A percentile compares a stretch with the other conserved stretches of the same genome.
phyloP scores from a whole-genome alignment of 2,113 vertebrate genomes.

The Salvelinus namaycush region DNA sequence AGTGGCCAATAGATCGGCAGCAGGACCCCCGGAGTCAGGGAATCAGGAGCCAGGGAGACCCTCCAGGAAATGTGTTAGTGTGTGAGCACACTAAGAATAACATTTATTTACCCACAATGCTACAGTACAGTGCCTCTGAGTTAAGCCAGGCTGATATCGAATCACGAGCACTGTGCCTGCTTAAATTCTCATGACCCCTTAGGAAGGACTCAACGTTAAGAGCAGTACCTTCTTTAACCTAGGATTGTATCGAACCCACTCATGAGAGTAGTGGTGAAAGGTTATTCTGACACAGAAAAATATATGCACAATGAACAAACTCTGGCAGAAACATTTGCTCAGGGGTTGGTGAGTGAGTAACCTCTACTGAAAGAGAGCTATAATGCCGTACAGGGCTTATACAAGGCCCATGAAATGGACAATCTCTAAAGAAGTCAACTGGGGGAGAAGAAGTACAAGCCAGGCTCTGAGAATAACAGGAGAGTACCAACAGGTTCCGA shows the following conservation, averaged over 20 bases:
- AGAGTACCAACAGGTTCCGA: too few relatives aligned
- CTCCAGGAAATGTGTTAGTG: slow-evolving; percentile 22
- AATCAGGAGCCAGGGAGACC: slow-evolving; percentile 3
- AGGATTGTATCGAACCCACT: not conserved
- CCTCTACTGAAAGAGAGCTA: not conserved
- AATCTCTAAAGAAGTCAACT: not conserved
- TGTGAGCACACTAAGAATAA: slow-evolving; percentile 12
- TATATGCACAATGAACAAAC: not conserved
- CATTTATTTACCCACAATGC: not conserved
- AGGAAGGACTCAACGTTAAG: not conserved
- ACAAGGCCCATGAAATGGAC: not conserved
- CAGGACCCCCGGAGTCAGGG: not conserved
- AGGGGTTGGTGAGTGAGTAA: not conserved
- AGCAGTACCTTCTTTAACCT: not conserved
- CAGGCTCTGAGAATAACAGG: too few relatives aligned
- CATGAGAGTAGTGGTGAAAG: not conserved
- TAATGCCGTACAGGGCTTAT: too few relatives aligned
- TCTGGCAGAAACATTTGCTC: too few relatives aligned
- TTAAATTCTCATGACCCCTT: not conserved
- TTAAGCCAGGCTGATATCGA: too few relatives aligned
- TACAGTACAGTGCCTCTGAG: too few relatives aligned
- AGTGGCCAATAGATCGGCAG: not conserved
- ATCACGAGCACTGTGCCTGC: not conserved
- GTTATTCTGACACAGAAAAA: not conserved
- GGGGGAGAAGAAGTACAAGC: too few relatives aligned